These are phyloP conservation scores for Ptychodera flava DNA, from an alignment of 35 echinoderm and acorn worm genomes.

Conservation along the genomic window DNA sequence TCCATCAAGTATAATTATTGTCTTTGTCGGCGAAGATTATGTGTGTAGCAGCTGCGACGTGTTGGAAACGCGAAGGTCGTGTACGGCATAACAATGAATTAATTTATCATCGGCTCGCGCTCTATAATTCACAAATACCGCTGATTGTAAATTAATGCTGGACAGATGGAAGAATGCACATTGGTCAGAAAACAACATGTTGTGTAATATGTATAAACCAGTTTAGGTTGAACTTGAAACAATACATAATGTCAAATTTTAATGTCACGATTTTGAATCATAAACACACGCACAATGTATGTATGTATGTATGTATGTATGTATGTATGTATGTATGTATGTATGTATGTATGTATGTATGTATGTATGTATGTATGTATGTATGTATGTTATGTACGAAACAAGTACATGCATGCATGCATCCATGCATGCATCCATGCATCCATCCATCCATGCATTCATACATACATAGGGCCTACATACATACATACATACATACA, in stretches of 20 bases:
- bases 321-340: slow-evolving; percentile 2
- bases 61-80: too few species aligned
- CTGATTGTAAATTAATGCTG: neutral
- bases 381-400: neutral
- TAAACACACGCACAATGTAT: neutral
- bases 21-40: too few species aligned
- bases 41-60: too few species aligned
- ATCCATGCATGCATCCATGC: neutral
- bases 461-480: neutral
- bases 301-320: slow-evolving; percentile 2
- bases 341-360: slow-evolving; percentile 2
- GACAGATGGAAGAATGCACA: neutral
- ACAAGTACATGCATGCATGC: neutral
- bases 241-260: too few species aligned
- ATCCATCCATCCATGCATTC: neutral
- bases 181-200: neutral
- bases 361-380: slow-evolving; percentile 2
- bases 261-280: neutral
- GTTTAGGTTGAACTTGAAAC: neutral
- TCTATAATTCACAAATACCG: too few species aligned
- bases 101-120: too few species aligned
- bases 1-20: too few species aligned
- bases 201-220: neutral
- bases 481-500: neutral
- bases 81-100: too few species aligned